Base-by-base conservation (phyloP, 2,113 vertebrate genomes). In the Nothobranchius furzeri region DNA sequence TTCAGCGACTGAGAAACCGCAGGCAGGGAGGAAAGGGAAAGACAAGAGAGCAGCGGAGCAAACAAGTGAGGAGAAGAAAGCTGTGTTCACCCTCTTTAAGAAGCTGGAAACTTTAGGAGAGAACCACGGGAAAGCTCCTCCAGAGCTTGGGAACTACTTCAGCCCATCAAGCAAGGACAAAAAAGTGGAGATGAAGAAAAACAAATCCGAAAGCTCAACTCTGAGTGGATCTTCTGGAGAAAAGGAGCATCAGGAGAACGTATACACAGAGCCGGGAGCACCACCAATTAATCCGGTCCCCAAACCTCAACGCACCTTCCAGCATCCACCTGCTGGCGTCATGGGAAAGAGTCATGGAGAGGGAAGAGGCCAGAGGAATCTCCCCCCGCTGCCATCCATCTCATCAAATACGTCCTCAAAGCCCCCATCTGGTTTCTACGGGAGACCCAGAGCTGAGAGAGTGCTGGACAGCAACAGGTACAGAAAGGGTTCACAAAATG, bases 301-400 rank as follows among this genome's bases (percentile, higher is more conserved):
- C 61, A 98, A 98, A 77, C 96, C 96, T 36, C 85, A 85, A 37
- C 91, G 96, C 30, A 98, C 96, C 71, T 98, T 98, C 89, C 92
- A 93, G 81, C 95, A 97, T 0, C 94, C 94, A 0, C 82, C 53
- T 1, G 53, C 86, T 20, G 86, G 90, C 43, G 60, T 48, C 35
- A 13, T 4, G 9, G 78, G 64, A 54, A 83, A 25, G 46, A 70
- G 53, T 60, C 76, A 57, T n/a, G 75, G 68, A 20, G 68, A 80
- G 15, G 67, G 71, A 40, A 91, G 88, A 79, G 92, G 88, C 43
- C 91, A 89, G 62, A 93, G 94, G 60, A 93, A 93, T 64, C 92
- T 95, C 25, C 95, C 95, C 0, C 95, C 95, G 3, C 88, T 96
- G 68, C 95, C 96, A 13, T 90, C 92, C 17, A 77, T 90, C 53